Conservation (phyloP, 2,797 vertebrate genomes). For the Garrulus glandarius region DNA sequence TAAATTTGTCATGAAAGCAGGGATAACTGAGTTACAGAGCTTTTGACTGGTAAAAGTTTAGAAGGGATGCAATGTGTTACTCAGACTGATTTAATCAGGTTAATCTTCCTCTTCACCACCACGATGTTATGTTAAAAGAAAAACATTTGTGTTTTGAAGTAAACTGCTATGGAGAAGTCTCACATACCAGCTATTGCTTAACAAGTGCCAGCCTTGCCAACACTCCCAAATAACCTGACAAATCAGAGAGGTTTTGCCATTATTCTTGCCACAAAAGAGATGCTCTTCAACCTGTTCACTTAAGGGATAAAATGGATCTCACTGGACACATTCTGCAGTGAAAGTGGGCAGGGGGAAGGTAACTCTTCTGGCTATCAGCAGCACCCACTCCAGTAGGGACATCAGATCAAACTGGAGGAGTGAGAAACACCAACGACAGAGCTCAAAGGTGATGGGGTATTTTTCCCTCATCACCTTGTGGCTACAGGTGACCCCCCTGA, state of each 20-base stretch:
- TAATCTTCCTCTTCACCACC: not conserved
- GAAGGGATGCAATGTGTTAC: not conserved
- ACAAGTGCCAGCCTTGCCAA: not conserved
- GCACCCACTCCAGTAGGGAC: not conserved
- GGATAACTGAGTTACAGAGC: not conserved
- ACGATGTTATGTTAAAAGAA: not conserved
- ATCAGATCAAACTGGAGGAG: not conserved
- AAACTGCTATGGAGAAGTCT: not conserved
- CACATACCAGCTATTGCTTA: not conserved
- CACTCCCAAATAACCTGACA: not conserved
- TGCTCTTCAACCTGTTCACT: not conserved
- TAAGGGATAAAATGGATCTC: not conserved
- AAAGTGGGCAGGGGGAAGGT: not conserved
- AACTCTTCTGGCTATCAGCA: not conserved
- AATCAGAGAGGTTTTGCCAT: not conserved
- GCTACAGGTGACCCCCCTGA: not conserved
- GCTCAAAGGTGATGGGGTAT: not conserved
- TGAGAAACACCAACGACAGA: not conserved
- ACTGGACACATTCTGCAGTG: not conserved
- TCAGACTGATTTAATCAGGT: not conserved
- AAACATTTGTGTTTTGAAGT: not conserved
- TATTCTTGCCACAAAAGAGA: not conserved
- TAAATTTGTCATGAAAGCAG: not conserved
- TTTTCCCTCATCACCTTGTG: not conserved
- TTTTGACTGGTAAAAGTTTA: not conserved